Percentiles rank a stretch among this genome's conserved stretches.
Evolutionary conservation across 2,113 vertebrate genomes (phyloP).

Genomic region (Poicephalus meyeri): DNA sequence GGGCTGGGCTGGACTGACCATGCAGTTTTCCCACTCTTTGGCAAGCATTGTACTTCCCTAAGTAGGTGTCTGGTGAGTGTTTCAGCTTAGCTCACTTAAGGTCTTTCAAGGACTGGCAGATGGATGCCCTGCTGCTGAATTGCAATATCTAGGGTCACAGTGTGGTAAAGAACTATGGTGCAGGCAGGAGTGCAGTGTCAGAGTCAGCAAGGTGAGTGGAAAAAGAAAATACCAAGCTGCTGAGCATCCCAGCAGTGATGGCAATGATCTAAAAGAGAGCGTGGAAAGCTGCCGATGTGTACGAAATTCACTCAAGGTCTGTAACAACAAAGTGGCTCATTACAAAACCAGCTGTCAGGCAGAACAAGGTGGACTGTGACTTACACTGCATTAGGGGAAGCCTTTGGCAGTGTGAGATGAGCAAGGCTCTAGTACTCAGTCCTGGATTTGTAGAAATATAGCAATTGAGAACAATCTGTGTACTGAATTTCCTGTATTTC

Average conservation of each 20-base stretch:
- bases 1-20: neutral
- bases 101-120: neutral
- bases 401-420: neutral
- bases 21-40: neutral
- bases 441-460: neutral
- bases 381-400: neutral
- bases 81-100: neutral
- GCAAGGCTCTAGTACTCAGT: neutral
- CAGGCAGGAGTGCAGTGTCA: neutral
- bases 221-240: neutral
- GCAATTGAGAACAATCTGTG: neutral
- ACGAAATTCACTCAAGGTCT: neutral
- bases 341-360: neutral
- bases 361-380: neutral
- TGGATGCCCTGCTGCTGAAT: neutral
- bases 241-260: neutral
- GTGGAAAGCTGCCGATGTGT: neutral
- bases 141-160: neutral
- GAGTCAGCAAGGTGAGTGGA: neutral
- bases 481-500: neutral
- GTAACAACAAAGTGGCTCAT: neutral
- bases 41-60: neutral
- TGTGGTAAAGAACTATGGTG: neutral
- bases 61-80: neutral
- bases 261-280: neutral